Evolutionary conservation across 2,888 invertebrate genomes (phyloP).

Genomic region (Drosophila recens): DNA sequence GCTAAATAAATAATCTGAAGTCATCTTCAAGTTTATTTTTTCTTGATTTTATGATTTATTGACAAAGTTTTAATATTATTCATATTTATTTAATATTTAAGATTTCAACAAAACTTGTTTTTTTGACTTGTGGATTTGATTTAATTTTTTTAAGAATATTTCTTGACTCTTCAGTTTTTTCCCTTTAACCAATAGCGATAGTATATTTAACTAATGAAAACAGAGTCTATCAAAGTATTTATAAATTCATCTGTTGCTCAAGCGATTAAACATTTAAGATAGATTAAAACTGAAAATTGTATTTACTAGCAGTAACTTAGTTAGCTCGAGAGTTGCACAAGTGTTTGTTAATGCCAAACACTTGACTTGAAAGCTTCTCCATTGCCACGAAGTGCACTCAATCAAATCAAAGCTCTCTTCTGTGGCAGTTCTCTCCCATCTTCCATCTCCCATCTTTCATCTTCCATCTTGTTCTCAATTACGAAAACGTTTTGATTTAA

Average conservation of each 20-base stretch:
- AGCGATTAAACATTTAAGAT: background rate
- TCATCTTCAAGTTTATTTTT: background rate
- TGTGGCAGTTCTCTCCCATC: conserved; percentile 12
- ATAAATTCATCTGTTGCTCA: background rate
- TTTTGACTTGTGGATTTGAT: too few species aligned
- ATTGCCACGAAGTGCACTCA: conserved; percentile 23
- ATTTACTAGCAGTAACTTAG: background rate
- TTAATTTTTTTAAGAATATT: background rate
- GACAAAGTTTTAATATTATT: background rate
- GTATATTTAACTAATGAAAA: too few species aligned
- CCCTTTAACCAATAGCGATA: too few species aligned
- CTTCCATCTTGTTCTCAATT: conserved; percentile 65
- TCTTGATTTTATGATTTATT: background rate
- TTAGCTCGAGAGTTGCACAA: background rate
- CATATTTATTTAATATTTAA: too few species aligned
- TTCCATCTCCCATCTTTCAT: conserved; percentile 42
- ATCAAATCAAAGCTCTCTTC: conserved; percentile 32
- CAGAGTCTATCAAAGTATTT: background rate
- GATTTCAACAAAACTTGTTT: too few species aligned
- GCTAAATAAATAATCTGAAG: background rate
- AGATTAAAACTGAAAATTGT: background rate
- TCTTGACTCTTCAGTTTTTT: background rate
- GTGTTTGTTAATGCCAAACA: conserved; percentile 11
- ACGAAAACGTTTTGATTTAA: conserved; percentile 77
- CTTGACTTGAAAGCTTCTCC: conserved; percentile 9